phyloP scores from a whole-genome alignment of 2,113 vertebrate species.

The Microtus montanus region DNA sequence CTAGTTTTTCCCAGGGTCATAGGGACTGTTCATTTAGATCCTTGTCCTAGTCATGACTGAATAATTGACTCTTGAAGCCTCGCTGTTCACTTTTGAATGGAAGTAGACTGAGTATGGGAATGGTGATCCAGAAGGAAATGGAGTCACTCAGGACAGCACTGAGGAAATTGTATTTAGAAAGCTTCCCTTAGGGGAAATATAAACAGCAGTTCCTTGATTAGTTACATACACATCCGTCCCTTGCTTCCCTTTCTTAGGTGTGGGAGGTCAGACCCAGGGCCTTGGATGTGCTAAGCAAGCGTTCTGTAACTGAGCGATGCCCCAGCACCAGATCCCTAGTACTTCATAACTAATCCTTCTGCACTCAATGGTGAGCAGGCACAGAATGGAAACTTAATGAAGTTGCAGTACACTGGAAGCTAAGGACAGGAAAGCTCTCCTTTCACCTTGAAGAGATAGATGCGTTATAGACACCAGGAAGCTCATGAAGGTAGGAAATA shows the following conservation, averaged over 20 bases:
- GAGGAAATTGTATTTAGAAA: background rate
- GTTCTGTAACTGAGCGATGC: background rate
- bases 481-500: background rate
- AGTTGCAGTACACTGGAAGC: background rate
- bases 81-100: background rate
- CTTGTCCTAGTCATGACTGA: background rate
- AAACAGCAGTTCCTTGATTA: background rate
- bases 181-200: background rate
- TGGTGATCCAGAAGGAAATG: background rate
- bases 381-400: background rate
- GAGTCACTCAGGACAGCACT: background rate
- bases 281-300: background rate
- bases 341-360: background rate
- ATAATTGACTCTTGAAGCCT: background rate
- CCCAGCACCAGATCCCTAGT: background rate
- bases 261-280: background rate
- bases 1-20: background rate
- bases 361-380: background rate
- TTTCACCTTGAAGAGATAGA: background rate
- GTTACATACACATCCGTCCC: background rate
- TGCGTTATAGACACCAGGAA: background rate
- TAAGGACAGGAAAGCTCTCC: background rate
- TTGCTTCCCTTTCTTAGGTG: background rate
- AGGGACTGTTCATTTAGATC: background rate
- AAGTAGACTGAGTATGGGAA: background rate